These are phyloP conservation scores for Sebastes minor DNA, from an alignment of 2,797 vertebrate species.

Conservation along the genomic window DNA sequence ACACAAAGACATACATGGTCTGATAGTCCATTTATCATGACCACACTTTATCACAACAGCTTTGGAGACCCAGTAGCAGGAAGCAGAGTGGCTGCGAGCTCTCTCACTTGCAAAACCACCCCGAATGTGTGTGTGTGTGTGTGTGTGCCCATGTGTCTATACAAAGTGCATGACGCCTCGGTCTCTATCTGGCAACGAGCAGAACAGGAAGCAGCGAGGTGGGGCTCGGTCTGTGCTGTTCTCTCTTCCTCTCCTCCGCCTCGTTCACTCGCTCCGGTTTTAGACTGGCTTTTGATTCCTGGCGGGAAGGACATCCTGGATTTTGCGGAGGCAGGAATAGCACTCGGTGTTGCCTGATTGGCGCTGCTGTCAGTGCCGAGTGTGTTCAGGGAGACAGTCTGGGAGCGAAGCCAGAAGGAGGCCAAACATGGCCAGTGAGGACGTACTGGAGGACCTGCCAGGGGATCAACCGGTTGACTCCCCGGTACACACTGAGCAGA, in stretches of 20 bases:
- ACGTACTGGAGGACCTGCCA: constrained; percentile 49
- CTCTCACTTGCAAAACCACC: constrained; percentile 67
- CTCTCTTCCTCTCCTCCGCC: constrained; percentile 64
- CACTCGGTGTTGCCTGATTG: constrained; percentile 33
- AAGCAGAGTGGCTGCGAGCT: constrained; percentile 65
- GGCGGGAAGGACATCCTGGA: constrained; percentile 70
- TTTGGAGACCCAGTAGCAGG: constrained; percentile 59
- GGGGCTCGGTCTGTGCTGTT: constrained; percentile 53
- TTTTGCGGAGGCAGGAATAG: constrained; percentile 57
- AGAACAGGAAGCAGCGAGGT: constrained; percentile 78
- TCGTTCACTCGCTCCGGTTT: constrained; percentile 56
- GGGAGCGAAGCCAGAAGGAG: constrained; percentile 36
- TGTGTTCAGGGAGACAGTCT: background rate
- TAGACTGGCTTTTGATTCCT: constrained; percentile 61
- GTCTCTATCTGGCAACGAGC: constrained; percentile 65
- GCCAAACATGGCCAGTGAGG: constrained; percentile 74
- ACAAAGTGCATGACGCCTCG: constrained; percentile 65
- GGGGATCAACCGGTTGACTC: constrained; percentile 45
- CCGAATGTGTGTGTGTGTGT: background rate
- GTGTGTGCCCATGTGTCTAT: constrained; percentile 36
- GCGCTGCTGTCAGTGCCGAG: constrained; percentile 13
- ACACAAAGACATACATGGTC: background rate
- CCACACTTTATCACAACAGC: constrained; percentile 37
- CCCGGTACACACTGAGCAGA: constrained; percentile 19
- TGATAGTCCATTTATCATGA: background rate